Evolutionary conservation across 2,113 vertebrate genomes (phyloP), one percentile per base, ranked within the genome.

Genomic region (Ciconia maguari): DNA sequence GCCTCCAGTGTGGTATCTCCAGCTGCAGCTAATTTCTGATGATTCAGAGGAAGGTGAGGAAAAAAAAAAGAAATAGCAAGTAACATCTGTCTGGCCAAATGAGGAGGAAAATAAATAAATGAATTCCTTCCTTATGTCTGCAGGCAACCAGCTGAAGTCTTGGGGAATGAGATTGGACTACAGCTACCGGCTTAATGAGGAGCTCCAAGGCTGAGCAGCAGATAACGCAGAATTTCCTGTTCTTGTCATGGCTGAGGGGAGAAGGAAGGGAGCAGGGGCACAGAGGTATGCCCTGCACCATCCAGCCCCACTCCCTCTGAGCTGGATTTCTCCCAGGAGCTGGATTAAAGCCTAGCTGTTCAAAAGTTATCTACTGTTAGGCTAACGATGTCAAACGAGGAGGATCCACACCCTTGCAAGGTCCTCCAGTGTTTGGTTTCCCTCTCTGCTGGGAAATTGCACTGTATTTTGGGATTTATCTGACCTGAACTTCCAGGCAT

Each of bases 401-500:
- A 71, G 80, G 25, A 69, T 75, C 76, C 95, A 86, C 86, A 65
- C 86, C 94, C 95, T 84, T 2, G 3, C 4, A 11, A 87, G 66
- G 30, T 95, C 62, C 66, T 62, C 22, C 85, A 77, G 78, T 41
- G 34, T 36, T 51, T 1, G 0, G 24, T 18, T 81, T 81, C 87
- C 77, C 84, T 87, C 78, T 58, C 71, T 89, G 90, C 54, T 88
- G 79, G 78, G 78, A 96, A 94, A 62, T 13, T 4, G 27, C 27
- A 1, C 58, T n/a, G 2, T 71, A 41, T 62, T 94, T 88, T 49
- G 71, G 82, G 90, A 74, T 93, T 96, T 95, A 88, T 94, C 94
- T 94, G 92, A 93, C 93, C 92, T 69, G 85, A 66, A 78, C 82
- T 96, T 95, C 96, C 94, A 96, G 96, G 89, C 74, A 95, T 85